Conservation (phyloP, 2,797 vertebrate genomes). For the Lepus oiostolus region DNA sequence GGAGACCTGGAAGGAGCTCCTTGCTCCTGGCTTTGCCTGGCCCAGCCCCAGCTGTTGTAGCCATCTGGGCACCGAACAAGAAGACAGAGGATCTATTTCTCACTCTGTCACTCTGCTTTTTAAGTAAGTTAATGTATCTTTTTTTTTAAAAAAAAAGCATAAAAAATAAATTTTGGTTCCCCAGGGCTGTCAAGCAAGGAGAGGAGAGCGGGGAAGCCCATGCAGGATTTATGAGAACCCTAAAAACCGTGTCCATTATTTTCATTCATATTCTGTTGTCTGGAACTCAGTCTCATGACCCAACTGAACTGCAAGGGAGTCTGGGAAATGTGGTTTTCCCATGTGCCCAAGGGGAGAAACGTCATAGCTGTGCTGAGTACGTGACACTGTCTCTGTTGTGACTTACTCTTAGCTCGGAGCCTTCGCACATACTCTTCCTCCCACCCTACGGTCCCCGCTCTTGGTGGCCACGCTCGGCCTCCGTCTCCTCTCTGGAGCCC, state of each 20-base stretch:
- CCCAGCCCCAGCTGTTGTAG: too few species aligned
- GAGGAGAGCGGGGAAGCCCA: not conserved
- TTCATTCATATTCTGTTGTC: not conserved
- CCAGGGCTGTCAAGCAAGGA: not conserved
- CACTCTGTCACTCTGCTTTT: too few species aligned
- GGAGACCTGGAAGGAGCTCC: too few species aligned
- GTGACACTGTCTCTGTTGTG: not conserved
- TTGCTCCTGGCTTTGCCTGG: too few species aligned
- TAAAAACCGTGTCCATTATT: not conserved
- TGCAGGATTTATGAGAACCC: not conserved
- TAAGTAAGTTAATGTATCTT: too few species aligned
- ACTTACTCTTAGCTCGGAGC: not conserved
- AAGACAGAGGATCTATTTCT: too few species aligned
- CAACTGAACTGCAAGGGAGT: not conserved
- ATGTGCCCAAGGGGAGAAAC: not conserved
- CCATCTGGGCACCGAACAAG: too few species aligned
- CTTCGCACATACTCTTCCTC: not conserved
- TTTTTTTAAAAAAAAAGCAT: too few species aligned
- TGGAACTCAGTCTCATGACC: not conserved
- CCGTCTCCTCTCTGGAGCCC: not conserved
- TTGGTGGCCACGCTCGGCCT: not conserved
- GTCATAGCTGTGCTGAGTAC: not conserved
- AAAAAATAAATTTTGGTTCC: not conserved
- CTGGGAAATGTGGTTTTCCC: slow-evolving; percentile 45
- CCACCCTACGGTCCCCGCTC: not conserved